A percentile compares a stretch with the other conserved stretches of the same genome.
Conservation (phyloP, 2,113 vertebrate genomes). For the Pelusios castaneus region DNA sequence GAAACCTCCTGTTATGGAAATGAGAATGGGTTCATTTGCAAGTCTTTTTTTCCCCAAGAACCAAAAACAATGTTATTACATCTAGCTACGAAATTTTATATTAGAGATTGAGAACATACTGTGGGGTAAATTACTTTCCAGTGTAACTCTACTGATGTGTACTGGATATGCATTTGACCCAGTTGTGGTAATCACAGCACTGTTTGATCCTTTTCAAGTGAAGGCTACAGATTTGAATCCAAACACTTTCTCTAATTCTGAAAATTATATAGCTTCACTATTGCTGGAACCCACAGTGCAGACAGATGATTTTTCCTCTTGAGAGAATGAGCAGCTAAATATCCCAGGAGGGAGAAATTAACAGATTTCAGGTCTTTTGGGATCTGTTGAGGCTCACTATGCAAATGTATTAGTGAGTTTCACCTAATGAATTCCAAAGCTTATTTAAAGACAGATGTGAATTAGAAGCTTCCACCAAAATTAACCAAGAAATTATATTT, state of each 20-base stretch:
- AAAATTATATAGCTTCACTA: not conserved
- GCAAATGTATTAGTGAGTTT: not conserved
- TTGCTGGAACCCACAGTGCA: not conserved
- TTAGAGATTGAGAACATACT: not conserved
- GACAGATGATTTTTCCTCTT: not conserved
- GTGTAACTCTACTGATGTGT: not conserved
- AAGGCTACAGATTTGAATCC: not conserved
- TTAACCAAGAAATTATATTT: not conserved
- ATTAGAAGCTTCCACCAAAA: not conserved
- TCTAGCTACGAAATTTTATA: not conserved
- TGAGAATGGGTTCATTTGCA: not conserved
- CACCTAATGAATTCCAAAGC: not conserved
- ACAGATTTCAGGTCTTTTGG: not conserved
- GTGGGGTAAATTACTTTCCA: not conserved
- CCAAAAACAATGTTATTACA: not conserved
- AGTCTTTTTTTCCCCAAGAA: not conserved
- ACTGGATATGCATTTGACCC: not conserved
- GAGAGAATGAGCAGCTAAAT: too few species aligned
- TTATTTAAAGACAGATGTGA: not conserved
- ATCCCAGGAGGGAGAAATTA: too few species aligned
- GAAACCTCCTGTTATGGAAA: not conserved
- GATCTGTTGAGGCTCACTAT: not conserved
- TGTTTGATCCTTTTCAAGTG: not conserved
- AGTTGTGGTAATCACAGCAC: not conserved
- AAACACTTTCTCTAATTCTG: not conserved